Evolutionary conservation across 2,888 invertebrate species (phyloP), one percentile per base, ranked within the genome.

Genomic region (Pollenia amentaria): DNA sequence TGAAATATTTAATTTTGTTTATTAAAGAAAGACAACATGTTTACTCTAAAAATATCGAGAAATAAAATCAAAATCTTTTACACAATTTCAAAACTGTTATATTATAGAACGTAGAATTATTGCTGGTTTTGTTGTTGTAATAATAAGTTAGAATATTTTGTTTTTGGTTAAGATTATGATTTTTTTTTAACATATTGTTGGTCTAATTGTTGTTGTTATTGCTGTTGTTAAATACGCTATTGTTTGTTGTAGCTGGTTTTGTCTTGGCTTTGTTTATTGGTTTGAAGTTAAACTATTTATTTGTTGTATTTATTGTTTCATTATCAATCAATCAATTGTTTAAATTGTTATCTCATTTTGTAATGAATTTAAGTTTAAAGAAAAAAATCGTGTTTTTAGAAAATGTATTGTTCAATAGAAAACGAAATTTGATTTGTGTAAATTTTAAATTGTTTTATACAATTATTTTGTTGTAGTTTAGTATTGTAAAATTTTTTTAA

Each of bases 221-320:
- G 12, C 75, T 65, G 73, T 55, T 81, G 55, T 76, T 80, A 70
- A 57, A 64, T 64, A 51, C 64, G 46, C 80, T 78, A 76, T 80
- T 88, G 72, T 84, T 85, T 87, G 84, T 76, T 76, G 29, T 64
- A 77, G 76, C 72, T 79, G 80, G 77, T 80, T 87, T 84, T 84
- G 77, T 84, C 84, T 88, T 81, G 79, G 81, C 79, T 73, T 83
- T 70, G 73, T 75, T 70, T 67, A 83, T 80, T 80, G 88, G 62
- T 70, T 72, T 85, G 67, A 40, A 76, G 62, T 65, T 48, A 40
- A 57, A 67, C 46, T 78, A 57, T 84, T 87, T 70, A 62, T 14
- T 62, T 85, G 44, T 55, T 77, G 16, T 78, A 40, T 48, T 76
- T 51, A 10, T n/a, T 40, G 11, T 69, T 40, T 72, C 21, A 40